Evolutionary conservation across 1,140 invertebrate species (phyloP), one percentile per base, ranked within the genome.

Genomic region (Idris sp.): DNA sequence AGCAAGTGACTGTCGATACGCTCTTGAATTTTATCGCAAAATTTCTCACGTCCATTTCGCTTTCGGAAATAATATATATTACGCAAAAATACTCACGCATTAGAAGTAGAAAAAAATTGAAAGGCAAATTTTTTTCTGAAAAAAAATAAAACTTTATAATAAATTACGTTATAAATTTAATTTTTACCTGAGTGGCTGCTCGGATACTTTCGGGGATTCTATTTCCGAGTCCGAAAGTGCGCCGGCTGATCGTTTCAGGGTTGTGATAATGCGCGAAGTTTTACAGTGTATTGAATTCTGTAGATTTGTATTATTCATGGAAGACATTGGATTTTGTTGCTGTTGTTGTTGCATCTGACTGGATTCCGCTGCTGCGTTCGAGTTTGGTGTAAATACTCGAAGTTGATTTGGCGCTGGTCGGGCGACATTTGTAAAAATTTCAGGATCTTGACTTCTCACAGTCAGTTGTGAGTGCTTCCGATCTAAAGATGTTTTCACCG

Each of bases 261-360:
- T 83, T 0, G 84, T 84, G 30, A 84, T 84, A 36, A 86, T 83
- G 36, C 84, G 78, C 5, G 84, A 81, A 35, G 82, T 84, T 56
- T 87, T 87, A 0, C 84, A 80, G 0, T 82, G 79, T 15, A 76
- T 59, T 14, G 79, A 79, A 26, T 84, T 84, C 13, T 82, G 79
- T 1, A 79, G 36, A 18, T 77, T 64, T 22, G 77, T 71, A 33
- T 78, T 48, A 33, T 73, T 84, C 11, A 59, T 78, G 73, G 83
- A 84, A 80, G 83, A 80, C 77, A 78, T 75, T 74, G 71, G 75
- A 81, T 83, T 86, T 72, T 79, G 79, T 77, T 84, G 79, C 16
- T 78, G 69, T 26, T 71, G 49, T 14, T 74, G 59, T 26, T 71
- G 40, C 48, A n/a, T n/a, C n/a, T n/a, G n/a, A n/a, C n/a, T n/a